phyloP scores from a whole-genome alignment of 2,888 invertebrate species.

The Camponotus fellah region DNA sequence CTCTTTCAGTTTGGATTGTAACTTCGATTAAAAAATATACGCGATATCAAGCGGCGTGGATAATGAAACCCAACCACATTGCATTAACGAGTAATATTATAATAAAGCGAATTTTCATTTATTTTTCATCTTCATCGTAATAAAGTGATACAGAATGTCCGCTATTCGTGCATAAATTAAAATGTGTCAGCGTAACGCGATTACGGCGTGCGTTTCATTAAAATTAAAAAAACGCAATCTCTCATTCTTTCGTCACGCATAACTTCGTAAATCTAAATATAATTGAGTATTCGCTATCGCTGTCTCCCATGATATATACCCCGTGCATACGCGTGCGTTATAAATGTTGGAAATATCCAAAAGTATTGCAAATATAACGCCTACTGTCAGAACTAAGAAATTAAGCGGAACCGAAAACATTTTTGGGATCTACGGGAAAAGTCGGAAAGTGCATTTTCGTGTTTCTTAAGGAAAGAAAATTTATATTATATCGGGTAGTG shows the following conservation, averaged over 20 bases:
- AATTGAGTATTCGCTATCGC: background rate
- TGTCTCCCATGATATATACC: background rate
- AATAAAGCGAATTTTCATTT: constrained; percentile 38
- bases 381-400: background rate
- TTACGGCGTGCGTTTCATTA: constrained; percentile 40
- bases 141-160: constrained; percentile 19
- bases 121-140: constrained; percentile 46
- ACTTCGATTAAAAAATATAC: constrained; percentile 24
- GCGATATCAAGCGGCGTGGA: background rate
- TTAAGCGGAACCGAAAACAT: background rate
- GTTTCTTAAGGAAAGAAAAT: constrained; percentile 5
- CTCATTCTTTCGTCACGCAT: constrained; percentile 30
- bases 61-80: constrained; percentile 18
- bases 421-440: background rate
- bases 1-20: background rate
- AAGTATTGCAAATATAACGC: background rate
- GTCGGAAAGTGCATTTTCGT: background rate
- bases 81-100: constrained; percentile 38
- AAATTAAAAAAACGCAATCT: constrained; percentile 43
- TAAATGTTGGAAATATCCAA: constrained; percentile 10
- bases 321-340: background rate
- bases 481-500: background rate
- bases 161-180: constrained; percentile 39
- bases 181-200: constrained; percentile 25
- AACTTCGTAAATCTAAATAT: constrained; percentile 23